Base-by-base conservation (phyloP, 1,140 invertebrate genomes). In the Rhynchophorus ferrugineus region DNA sequence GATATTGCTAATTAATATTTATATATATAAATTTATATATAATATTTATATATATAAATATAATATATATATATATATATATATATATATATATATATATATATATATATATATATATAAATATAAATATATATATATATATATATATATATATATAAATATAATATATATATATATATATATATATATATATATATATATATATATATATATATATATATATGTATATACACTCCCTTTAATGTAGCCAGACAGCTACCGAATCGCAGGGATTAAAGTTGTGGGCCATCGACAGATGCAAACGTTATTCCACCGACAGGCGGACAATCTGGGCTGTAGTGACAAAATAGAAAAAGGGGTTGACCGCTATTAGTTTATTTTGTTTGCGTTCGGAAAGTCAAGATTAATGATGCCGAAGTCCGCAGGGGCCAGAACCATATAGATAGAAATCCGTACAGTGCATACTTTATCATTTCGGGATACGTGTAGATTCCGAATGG, bases 351-450 rank as follows among this genome's bases (percentile, higher is more conserved):
- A 14, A 42, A 49, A 48, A 49, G 41, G 49, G 49, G 49, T 44
- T 51, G 49, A 51, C 49, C 49, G 49, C 49, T 51, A 51, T 51
- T 51, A 51, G 49, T 44, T 51, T 51, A 51, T 51, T 51, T 51
- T 51, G 49, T 51, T 44, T 51, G 47, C 37, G 29, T 49, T 49
- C 18, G 49, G n/a, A 20, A 51, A 51, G 49, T 51, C 49, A 51
- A 51, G 49, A 51, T 51, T 51, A 51, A 51, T 51, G 49, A 51
- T 51, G 16, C 24, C 11, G 11, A 6, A 11, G 24, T 6, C 24
- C 24, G 24, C n/a, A n/a, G n/a, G n/a, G n/a, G n/a, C n/a, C n/a
- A n/a, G n/a, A n/a, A n/a, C n/a, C n/a, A n/a, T n/a, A n/a, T n/a
- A n/a, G n/a, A n/a, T n/a, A n/a, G n/a, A n/a, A n/a, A n/a, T n/a